Percentiles rank a stretch among this genome's conserved stretches.
Conservation (phyloP, 1,140 invertebrate species). For the Polypedilum vanderplanki region DNA sequence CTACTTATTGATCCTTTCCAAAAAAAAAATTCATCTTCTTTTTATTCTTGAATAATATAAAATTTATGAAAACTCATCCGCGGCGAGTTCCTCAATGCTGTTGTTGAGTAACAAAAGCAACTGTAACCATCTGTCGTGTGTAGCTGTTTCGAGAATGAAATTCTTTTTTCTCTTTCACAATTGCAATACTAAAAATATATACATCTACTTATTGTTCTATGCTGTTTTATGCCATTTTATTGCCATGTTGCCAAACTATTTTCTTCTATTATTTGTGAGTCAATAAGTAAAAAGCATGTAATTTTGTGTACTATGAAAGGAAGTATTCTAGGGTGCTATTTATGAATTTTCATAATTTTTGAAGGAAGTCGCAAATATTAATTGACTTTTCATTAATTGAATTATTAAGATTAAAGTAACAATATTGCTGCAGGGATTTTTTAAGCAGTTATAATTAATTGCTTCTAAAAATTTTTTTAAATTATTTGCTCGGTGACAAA, state of each 20-base stretch:
- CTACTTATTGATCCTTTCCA: slow-evolving; percentile 1
- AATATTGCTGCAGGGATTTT: no score
- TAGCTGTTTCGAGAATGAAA: not conserved
- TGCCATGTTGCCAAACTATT: slow-evolving; percentile 1
- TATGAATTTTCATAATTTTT: no score
- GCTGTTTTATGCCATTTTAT: not conserved
- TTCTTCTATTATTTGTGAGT: not conserved
- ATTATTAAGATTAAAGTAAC: no score
- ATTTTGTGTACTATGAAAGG: no score
- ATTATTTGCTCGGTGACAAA: no score
- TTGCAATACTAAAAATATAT: no score
- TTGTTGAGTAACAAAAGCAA: not conserved
- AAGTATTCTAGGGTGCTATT: no score
- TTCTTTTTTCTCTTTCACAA: not conserved
- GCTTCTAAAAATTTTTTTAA: no score
- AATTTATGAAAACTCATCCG: not conserved
- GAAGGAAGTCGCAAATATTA: no score
- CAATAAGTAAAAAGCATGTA: no score
- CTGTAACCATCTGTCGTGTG: not conserved
- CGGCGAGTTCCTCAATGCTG: not conserved
- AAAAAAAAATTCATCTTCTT: not conserved
- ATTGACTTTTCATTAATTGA: no score
- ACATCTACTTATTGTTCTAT: not conserved
- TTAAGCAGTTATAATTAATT: no score
- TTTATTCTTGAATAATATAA: not conserved